phyloP scores from a whole-genome alignment of 2,888 invertebrate species.

The Tanytarsus gracilentus region DNA sequence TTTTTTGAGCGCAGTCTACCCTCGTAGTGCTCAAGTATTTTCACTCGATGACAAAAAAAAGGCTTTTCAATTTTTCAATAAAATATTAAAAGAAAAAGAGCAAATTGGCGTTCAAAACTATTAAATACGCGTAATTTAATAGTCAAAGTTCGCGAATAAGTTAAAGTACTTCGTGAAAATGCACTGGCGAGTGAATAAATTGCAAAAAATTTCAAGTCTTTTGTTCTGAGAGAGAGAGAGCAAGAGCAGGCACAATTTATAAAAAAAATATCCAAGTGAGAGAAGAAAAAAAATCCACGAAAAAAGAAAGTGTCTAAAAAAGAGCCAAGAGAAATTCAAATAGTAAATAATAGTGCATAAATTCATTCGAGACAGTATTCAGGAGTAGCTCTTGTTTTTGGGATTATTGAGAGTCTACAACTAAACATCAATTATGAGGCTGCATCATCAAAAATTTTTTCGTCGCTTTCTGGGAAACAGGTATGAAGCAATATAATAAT shows the following conservation, averaged over 20 bases:
- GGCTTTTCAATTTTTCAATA: too few relatives aligned
- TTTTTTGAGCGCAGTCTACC: too few relatives aligned
- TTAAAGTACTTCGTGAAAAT: background rate
- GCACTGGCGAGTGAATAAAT: background rate
- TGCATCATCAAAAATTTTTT: conserved; percentile 25
- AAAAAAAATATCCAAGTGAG: conserved; percentile 4
- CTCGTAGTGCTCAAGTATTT: too few relatives aligned
- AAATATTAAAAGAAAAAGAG: background rate
- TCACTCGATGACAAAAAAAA: too few relatives aligned
- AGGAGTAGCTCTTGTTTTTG: background rate
- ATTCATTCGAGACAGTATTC: background rate
- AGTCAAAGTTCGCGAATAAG: background rate
- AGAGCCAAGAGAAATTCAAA: too few relatives aligned
- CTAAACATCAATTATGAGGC: conserved; percentile 12
- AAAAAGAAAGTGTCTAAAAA: background rate
- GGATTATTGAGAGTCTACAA: background rate
- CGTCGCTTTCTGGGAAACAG: conserved; percentile 26
- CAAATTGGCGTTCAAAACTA: background rate
- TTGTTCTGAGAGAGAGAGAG: background rate
- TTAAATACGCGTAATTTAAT: conserved; percentile 2
- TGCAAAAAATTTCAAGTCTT: background rate
- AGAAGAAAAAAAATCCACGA: background rate
- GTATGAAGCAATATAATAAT: background rate
- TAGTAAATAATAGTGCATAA: background rate
- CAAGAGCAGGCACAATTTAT: too few relatives aligned